Evolutionary conservation across 2,797 vertebrate species (phyloP).

Genomic region (Gallinago solitaria): DNA sequence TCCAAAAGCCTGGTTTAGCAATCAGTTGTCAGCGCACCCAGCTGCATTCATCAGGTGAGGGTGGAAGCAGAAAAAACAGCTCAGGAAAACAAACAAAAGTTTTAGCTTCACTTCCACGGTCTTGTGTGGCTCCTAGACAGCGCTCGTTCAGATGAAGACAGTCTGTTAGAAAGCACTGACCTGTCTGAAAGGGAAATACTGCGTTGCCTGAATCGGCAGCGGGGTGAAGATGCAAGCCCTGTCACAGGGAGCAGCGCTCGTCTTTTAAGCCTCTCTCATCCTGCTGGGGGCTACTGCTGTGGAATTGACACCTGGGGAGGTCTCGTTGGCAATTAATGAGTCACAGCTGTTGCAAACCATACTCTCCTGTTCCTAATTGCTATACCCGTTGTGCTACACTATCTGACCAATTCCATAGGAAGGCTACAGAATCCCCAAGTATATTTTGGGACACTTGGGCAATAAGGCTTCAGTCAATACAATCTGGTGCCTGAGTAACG

Average conservation of each 20-base stretch:
- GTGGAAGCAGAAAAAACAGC: neutral
- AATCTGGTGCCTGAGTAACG: accelerated
- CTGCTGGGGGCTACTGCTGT: accelerated
- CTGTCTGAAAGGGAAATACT: neutral
- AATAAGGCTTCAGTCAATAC: neutral
- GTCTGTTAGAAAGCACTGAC: neutral
- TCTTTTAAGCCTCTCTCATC: neutral
- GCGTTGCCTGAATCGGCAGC: neutral
- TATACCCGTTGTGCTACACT: neutral
- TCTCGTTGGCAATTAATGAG: neutral
- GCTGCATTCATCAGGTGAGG: neutral
- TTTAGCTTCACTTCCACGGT: neutral
- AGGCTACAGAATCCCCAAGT: neutral
- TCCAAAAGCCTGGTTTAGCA: neutral
- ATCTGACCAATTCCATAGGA: neutral
- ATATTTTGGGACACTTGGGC: neutral
- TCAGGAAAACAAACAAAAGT: neutral
- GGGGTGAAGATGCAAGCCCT: neutral
- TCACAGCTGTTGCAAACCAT: neutral
- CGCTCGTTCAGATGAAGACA: neutral
- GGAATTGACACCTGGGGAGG: neutral
- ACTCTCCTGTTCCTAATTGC: neutral
- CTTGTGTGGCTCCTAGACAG: neutral
- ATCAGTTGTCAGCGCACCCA: neutral
- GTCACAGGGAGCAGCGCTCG: neutral